Percentiles rank a stretch among this genome's conserved stretches.
Evolutionary conservation across 2,797 vertebrate genomes (phyloP).

Genomic region (Platyrinchus mystaceus): DNA sequence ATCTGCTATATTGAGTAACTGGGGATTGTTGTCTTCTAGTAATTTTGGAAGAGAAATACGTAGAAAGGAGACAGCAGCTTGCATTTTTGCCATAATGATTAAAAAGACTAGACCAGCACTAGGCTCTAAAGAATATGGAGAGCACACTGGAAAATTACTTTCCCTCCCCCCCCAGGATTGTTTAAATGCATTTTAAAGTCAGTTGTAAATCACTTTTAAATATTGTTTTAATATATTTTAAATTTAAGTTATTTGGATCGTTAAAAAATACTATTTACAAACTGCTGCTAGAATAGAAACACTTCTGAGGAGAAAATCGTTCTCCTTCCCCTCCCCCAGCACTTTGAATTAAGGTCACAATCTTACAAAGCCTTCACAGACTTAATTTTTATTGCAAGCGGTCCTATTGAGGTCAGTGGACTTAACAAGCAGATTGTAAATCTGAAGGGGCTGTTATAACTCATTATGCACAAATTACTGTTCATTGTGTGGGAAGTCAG

Average conservation of each 20-base stretch:
- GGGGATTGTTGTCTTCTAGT: not conserved
- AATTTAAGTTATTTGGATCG: not conserved
- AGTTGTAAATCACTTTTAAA: not conserved
- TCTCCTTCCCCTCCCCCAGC: not conserved
- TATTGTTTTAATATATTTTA: not conserved
- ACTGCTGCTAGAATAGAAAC: not conserved
- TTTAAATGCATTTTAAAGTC: not conserved
- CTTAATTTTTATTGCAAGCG: not conserved
- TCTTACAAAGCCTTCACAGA: not conserved
- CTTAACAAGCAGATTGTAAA: not conserved
- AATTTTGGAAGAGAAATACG: not conserved
- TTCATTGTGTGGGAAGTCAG: not conserved
- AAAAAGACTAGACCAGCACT: not conserved
- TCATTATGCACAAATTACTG: not conserved
- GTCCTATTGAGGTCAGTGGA: not conserved
- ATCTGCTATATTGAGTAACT: not conserved
- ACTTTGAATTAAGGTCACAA: not conserved
- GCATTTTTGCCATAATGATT: not conserved
- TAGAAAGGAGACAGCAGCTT: not conserved
- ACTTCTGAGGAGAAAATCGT: not conserved
- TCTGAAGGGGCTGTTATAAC: not conserved
- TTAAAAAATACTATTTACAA: not conserved
- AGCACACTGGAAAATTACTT: not conserved
- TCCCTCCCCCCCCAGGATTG: rapidly evolving
- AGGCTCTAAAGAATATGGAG: not conserved